A percentile compares a stretch with the other conserved stretches of the same genome.
phyloP scores from a whole-genome alignment of 2,797 vertebrate species.

The Semotilus atromaculatus region DNA sequence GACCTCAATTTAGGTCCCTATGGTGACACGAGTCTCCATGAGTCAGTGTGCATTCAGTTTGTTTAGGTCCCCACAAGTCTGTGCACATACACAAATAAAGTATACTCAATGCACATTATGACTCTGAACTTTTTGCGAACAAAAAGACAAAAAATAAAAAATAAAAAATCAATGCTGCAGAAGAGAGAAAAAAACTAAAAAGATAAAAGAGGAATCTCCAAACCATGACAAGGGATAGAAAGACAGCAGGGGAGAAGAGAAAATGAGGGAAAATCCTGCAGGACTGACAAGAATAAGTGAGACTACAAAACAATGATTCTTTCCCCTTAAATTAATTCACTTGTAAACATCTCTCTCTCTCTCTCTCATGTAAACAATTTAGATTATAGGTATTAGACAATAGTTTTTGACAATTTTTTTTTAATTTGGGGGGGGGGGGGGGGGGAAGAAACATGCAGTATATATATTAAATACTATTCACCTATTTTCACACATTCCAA shows the following conservation, averaged over 20 bases:
- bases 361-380: neutral
- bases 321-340: neutral
- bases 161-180: conserved; percentile 41
- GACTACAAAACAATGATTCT: conserved; percentile 52
- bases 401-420: neutral
- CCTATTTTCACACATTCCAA: neutral
- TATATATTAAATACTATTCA: neutral
- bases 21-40: too few relatives aligned
- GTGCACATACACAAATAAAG: conserved; percentile 1
- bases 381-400: neutral
- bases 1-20: too few relatives aligned
- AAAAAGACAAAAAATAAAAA: neutral
- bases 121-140: neutral
- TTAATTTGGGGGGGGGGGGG: too few relatives aligned
- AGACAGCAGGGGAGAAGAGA: conserved; percentile 72
- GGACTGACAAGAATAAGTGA: conserved; percentile 77
- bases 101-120: neutral
- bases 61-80: too few relatives aligned
- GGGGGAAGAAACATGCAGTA: neutral
- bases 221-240: conserved; percentile 75
- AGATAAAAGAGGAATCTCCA: conserved; percentile 61
- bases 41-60: too few relatives aligned
- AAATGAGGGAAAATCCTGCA: conserved; percentile 73
- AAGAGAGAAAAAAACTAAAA: conserved; percentile 1
- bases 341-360: neutral